phyloP scores from a whole-genome alignment of 2,888 invertebrate species.

The Thereva unica region DNA sequence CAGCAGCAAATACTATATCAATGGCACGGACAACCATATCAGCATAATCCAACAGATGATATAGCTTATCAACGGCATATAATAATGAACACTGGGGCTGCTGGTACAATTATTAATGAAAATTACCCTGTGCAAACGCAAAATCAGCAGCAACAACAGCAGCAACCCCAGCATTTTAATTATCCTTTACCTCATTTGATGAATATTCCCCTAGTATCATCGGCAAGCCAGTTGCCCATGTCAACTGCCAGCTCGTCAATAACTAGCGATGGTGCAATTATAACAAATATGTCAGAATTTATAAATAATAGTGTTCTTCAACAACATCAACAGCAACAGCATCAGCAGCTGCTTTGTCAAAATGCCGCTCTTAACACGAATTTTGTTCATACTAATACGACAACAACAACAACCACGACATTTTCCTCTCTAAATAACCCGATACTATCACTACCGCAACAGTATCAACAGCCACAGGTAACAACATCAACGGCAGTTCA shows the following conservation, averaged over 20 bases:
- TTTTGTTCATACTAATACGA: not conserved
- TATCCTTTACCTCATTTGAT: slow-evolving; percentile 14
- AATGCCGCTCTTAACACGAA: too few relatives aligned
- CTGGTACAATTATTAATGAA: slow-evolving; percentile 28
- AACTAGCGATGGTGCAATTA: not conserved
- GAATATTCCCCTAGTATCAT: not conserved
- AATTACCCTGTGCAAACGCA: slow-evolving; percentile 40
- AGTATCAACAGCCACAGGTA: slow-evolving; percentile 23
- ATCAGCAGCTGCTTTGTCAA: slow-evolving; percentile 9
- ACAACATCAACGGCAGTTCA: slow-evolving; percentile 1
- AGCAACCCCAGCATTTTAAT: slow-evolving; percentile 27
- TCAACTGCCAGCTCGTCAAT: not conserved
- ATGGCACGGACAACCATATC: slow-evolving; percentile 42
- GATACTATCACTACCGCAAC: slow-evolving; percentile 34
- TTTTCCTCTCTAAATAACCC: slow-evolving; percentile 36
- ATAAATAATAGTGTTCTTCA: slow-evolving; percentile 3
- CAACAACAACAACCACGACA: slow-evolving; percentile 29
- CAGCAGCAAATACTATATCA: slow-evolving; percentile 40
- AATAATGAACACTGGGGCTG: not conserved
- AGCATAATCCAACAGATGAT: slow-evolving; percentile 39
- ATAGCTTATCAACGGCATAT: slow-evolving; percentile 11
- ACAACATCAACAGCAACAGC: slow-evolving; percentile 11
- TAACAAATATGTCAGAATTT: slow-evolving; percentile 5
- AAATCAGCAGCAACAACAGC: slow-evolving; percentile 39
- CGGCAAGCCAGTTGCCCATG: not conserved